Percentiles rank a stretch among this genome's conserved stretches.
Evolutionary conservation across 2,797 vertebrate species (phyloP).

Genomic region (Sylvia borin): DNA sequence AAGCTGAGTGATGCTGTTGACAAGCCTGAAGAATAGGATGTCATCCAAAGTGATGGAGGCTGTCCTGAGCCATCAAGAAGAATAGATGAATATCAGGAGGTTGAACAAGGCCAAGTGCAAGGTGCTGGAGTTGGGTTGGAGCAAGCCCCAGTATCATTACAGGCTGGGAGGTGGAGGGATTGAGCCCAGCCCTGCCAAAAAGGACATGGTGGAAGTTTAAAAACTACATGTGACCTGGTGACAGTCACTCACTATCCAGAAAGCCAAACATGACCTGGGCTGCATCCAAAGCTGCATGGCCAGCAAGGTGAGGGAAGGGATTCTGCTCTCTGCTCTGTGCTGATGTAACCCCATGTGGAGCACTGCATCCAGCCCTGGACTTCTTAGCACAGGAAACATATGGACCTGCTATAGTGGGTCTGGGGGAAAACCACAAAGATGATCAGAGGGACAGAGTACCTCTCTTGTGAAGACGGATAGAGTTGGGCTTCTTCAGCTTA

Average conservation of each 20-base stretch:
- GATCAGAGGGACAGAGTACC: background rate
- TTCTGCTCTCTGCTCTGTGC: background rate
- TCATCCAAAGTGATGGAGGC: background rate
- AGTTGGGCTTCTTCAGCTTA: background rate
- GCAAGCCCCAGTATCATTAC: background rate
- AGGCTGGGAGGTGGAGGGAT: background rate
- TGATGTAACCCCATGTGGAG: background rate
- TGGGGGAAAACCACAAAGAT: background rate
- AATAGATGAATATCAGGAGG: background rate
- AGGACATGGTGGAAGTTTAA: background rate
- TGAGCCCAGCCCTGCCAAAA: background rate
- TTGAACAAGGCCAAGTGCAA: background rate
- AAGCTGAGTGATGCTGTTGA: background rate
- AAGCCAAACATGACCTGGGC: background rate
- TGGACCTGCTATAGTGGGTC: background rate
- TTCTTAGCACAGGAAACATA: background rate
- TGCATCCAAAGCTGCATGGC: fast-evolving
- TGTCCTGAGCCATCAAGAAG: background rate
- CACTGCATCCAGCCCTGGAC: background rate
- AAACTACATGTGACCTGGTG: background rate
- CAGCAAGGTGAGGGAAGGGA: background rate
- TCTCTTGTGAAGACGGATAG: background rate
- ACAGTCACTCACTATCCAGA: too few relatives aligned
- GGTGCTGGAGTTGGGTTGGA: background rate
- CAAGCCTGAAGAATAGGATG: background rate